Evolutionary conservation across 2,888 invertebrate genomes (phyloP), one percentile per base, ranked within the genome.

Genomic region (Drosophila setosimentum): DNA sequence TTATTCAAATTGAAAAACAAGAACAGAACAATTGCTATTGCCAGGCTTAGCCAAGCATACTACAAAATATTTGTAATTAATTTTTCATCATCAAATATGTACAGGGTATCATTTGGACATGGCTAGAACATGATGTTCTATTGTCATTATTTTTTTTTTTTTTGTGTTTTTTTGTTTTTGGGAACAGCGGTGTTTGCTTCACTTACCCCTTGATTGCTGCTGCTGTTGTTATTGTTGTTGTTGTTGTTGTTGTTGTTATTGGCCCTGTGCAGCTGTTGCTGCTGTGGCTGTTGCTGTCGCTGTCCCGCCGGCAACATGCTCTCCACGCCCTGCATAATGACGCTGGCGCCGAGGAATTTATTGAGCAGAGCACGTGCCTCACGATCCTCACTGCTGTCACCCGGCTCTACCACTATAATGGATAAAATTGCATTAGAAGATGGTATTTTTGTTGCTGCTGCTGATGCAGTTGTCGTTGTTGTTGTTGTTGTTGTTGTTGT

Each of bases 341-440:
- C 96, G 86, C 96, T 96, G 76, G 97, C 96, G 67, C 97, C 97
- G 60, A 97, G 94, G 94, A 97, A 97, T 94, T 97, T 97, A 94
- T 97, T 97, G 60, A 97, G 94, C 83, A 97, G 94, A 73, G 96
- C 95, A 65, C 96, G 95, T 45, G 96, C 96, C 93, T 96, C 96
- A 45, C 94, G 92, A 92, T 96, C 96, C 91, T 96, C 96, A 35
- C 92, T 91, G 2, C 94, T 94, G 91, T 96, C 96, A 11, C 95
- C 96, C 75, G 94, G 95, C 85, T 95, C 94, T 73, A 94, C 93
- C 90, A 95, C 96, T 95, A 50, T 16, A 42, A 58, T 49, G 37
- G n/a, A 13, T 13, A 7, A 54, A 54, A 35, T 27, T 5, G 2
- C 13, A 40, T 29, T 27, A n/a, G 11, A 24, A 24, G 21, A 24